phyloP scores from a whole-genome alignment of 2,797 vertebrate genomes.

The Hirundo rustica region DNA sequence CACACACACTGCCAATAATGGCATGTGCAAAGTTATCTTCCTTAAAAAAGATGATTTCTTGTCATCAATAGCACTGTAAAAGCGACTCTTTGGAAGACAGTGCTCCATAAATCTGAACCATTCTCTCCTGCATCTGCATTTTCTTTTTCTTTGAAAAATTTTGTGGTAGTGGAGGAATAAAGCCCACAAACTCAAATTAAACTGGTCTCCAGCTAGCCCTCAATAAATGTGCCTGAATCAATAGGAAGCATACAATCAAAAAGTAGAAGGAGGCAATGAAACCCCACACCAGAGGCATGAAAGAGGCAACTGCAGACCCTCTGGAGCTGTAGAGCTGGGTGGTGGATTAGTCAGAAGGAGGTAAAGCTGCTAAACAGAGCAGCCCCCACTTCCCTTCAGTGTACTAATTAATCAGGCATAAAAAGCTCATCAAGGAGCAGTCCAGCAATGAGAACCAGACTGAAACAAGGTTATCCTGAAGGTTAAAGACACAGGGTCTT shows the following conservation, averaged over 20 bases:
- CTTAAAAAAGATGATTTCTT: not conserved
- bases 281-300: not conserved
- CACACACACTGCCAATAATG: not conserved
- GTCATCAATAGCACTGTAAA: not conserved
- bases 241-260: not conserved
- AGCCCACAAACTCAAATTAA: not conserved
- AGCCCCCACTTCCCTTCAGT: not conserved
- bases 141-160: not conserved
- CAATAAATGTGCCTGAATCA: conserved; percentile 11
- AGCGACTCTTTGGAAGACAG: not conserved
- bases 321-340: not conserved
- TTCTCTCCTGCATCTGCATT: not conserved
- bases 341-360: conserved; percentile 25
- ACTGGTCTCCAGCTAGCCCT: not conserved
- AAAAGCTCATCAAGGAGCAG: conserved; percentile 72
- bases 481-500: conserved; percentile 58
- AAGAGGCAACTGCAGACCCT: not conserved
- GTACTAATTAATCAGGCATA: conserved; percentile 72
- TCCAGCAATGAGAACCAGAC: conserved; percentile 49
- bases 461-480: conserved; percentile 71
- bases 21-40: not conserved
- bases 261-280: not conserved
- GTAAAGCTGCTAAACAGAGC: conserved; percentile 41
- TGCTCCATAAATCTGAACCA: conserved; percentile 3
- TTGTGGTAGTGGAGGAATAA: not conserved